A percentile compares a stretch with the other conserved stretches of the same genome.
Conservation (phyloP, 2,888 invertebrate species). For the Prenolepis imparis region DNA sequence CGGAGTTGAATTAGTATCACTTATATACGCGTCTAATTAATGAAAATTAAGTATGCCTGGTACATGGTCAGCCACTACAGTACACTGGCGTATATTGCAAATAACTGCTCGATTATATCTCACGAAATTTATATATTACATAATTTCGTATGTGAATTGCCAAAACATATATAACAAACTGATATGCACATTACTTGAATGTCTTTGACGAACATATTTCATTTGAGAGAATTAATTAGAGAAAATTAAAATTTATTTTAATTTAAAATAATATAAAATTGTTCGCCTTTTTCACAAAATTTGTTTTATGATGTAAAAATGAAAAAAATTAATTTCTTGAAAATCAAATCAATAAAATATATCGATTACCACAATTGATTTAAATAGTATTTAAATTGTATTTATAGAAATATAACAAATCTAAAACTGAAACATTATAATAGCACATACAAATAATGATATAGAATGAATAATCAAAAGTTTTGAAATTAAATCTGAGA, state of each 20-base stretch:
- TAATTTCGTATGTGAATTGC: not conserved
- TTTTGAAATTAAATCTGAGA: slow-evolving; percentile 14
- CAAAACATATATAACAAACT: not conserved
- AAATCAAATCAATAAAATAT: not conserved
- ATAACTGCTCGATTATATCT: slow-evolving; percentile 24
- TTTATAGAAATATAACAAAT: slow-evolving; percentile 5
- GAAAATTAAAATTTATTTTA: not conserved
- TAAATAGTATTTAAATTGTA: slow-evolving; percentile 4
- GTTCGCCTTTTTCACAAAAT: not conserved
- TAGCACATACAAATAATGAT: not conserved
- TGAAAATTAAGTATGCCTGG: slow-evolving; percentile 59
- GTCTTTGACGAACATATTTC: not conserved
- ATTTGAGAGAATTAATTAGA: not conserved
- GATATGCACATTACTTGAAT: not conserved
- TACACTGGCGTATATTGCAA: not conserved
- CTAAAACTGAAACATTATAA: not conserved
- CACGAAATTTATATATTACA: not conserved
- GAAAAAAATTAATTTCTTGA: not conserved
- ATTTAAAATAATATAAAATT: not conserved
- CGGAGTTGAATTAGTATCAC: slow-evolving; percentile 60
- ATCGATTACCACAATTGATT: not conserved
- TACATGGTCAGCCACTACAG: not conserved
- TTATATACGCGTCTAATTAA: slow-evolving; percentile 47
- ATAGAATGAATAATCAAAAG: not conserved
- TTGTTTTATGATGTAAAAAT: not conserved